Percentiles rank a stretch among this genome's conserved stretches.
Conservation (phyloP, 2,888 invertebrate genomes). For the Lymantria monacha region DNA sequence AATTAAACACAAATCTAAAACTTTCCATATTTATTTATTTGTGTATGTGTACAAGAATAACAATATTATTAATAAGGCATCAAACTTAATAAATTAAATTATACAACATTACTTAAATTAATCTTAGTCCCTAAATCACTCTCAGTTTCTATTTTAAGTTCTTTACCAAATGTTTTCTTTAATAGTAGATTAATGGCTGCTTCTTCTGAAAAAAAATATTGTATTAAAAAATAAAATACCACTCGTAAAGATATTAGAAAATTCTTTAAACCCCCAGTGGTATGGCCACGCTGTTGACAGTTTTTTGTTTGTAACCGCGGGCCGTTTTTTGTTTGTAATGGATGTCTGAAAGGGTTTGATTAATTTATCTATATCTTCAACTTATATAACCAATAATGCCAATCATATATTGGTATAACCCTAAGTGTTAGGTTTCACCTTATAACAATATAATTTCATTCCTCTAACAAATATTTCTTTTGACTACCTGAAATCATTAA, state of each 20-base stretch:
- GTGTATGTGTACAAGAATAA: constrained; percentile 52
- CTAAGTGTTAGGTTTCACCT: no score
- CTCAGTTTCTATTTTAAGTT: constrained; percentile 77
- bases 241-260: background rate
- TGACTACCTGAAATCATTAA: no score
- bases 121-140: constrained; percentile 69
- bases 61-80: constrained; percentile 42
- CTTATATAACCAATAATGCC: no score
- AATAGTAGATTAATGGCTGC: constrained; percentile 82
- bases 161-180: constrained; percentile 79
- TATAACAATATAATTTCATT: no score
- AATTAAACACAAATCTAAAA: constrained; percentile 15
- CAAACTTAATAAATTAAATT: constrained; percentile 47
- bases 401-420: no score
- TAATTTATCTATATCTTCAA: no score
- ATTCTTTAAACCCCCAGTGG: background rate
- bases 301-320: no score
- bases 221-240: background rate
- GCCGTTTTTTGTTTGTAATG: no score
- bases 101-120: constrained; percentile 61
- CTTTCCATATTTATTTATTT: constrained; percentile 24
- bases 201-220: constrained; percentile 80
- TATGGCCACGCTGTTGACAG: no score
- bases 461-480: no score
- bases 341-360: no score